Evolutionary conservation across 1,140 invertebrate genomes (phyloP), one percentile per base, ranked within the genome.

Genomic region (Formica selysi): DNA sequence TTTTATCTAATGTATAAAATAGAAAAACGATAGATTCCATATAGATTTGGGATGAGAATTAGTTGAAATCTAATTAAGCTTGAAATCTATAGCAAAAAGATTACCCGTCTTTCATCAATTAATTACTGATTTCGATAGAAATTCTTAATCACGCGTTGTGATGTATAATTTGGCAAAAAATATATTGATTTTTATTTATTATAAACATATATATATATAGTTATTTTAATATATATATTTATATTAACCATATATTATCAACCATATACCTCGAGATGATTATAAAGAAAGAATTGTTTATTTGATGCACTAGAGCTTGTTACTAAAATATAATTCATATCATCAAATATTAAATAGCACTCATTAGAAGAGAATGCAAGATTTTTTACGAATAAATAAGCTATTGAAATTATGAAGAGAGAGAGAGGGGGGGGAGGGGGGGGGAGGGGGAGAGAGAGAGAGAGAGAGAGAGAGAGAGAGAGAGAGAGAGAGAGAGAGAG

Each of bases 311-410:
- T 3, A 38, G 5, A 57, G 0, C 32, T 76, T 36, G 3, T 74
- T 74, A 38, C 1, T 74, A 74, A n/a, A 74, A 38, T 22, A 11
- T 57, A 57, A 2, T 74, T 13, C 22, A 73, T 3, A 74, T 22
- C 22, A 32, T 59, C 19, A 54, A 74, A 57, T 59, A 10, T 38
- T 3, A 1, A 57, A 13, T 13, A 16, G 26, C 6, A 48, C 11
- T 1, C 7, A 36, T 32, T 8, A 26, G 22, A 59, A 2, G 26
- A 64, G 8, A 51, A 65, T 36, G 1, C 10, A 19, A 6, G 16
- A 67, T 51, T 1, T 51, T 65, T 51, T 38, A 57, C 68, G 3
- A 51, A 26, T 5, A 36, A 19, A 38, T 67, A 6, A 19, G 0
- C 4, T 51, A 10, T 38, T 57, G n/a, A 54, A 65, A 54, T 13